Percentiles rank a stretch among this genome's conserved stretches.
phyloP scores from a whole-genome alignment of 2,888 invertebrate species.

The Tinea trinotella region DNA sequence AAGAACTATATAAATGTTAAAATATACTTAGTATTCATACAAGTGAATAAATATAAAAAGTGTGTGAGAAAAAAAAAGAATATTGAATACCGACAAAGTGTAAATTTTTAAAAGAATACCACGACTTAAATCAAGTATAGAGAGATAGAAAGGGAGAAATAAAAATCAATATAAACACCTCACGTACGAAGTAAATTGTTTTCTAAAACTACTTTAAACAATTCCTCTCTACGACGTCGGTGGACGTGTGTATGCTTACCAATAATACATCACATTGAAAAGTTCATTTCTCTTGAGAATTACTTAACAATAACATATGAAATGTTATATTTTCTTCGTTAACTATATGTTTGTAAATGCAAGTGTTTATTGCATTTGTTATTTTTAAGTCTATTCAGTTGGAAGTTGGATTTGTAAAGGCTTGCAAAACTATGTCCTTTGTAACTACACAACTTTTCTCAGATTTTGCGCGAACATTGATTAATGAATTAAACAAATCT shows the following conservation, averaged over 20 bases:
- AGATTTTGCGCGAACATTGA: too few species aligned
- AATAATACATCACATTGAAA: slow-evolving; percentile 6
- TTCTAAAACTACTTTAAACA: slow-evolving; percentile 18
- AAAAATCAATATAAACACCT: slow-evolving; percentile 9
- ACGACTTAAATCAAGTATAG: neutral
- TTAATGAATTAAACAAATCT: too few species aligned
- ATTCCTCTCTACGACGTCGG: slow-evolving; percentile 11
- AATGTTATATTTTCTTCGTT: slow-evolving; percentile 10
- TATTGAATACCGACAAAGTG: too few species aligned
- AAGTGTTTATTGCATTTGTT: neutral
- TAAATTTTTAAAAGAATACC: too few species aligned
- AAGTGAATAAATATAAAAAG: too few species aligned
- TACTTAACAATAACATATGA: neutral
- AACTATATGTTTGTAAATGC: neutral
- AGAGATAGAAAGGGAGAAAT: neutral
- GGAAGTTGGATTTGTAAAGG: too few species aligned
- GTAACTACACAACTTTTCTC: too few species aligned
- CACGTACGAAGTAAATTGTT: slow-evolving; percentile 17
- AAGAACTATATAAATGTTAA: too few species aligned
- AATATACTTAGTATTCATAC: too few species aligned
- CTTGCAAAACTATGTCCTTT: too few species aligned
- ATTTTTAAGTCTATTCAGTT: neutral
- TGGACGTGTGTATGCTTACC: neutral
- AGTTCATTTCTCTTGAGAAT: neutral
- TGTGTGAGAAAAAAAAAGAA: too few species aligned